Evolutionary conservation across 2,797 vertebrate species (phyloP), one percentile per base, ranked within the genome.

Genomic region (Microcaecilia unicolor): DNA sequence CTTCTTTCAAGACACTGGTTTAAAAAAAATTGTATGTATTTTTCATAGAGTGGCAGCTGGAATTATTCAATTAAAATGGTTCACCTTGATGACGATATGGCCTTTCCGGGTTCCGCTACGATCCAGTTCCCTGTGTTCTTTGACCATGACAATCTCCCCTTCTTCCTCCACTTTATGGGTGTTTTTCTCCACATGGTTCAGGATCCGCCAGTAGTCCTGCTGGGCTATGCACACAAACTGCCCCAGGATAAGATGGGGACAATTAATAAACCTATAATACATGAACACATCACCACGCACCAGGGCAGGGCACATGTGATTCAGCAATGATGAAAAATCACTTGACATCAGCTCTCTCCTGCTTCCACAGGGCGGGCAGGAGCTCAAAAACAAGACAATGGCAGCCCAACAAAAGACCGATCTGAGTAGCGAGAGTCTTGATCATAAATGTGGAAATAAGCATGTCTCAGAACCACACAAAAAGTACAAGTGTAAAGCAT

Each of bases 131-230:
- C 93, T 85, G 62, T 97, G 92, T 48, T 98, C 94, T 67, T 97
- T 97, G 23, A 97, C 93, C 93, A 97, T 97, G 51, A 98, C 94
- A 37, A 98, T 97, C 84, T 98, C 93, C 30, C 94, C 94, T 60
- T 93, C 91, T 72, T 97, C 93, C 47, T 98, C 93, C 59, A 93
- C 93, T 78, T 95, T 97, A 68, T 97, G 94, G 2, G 89, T 97
- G 74, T 97, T 98, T 72, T 91, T 91, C 74, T 98, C 94, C 70
- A 97, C 93, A 15, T 97, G 93, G 76, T 97, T 98, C 67, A 98
- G 85, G 76, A 98, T 97, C 42, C 93, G 83, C 83, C 93, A 96
- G 67, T 97, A 98, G 75, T 98, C 94, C 49, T 96, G 90, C 68
- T 98, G 92, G 25, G 94, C 91, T 73, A 98, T 88, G 70, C 93